Evolutionary conservation across 2,113 vertebrate genomes (phyloP).

Genomic region (Pseudonaja textilis): DNA sequence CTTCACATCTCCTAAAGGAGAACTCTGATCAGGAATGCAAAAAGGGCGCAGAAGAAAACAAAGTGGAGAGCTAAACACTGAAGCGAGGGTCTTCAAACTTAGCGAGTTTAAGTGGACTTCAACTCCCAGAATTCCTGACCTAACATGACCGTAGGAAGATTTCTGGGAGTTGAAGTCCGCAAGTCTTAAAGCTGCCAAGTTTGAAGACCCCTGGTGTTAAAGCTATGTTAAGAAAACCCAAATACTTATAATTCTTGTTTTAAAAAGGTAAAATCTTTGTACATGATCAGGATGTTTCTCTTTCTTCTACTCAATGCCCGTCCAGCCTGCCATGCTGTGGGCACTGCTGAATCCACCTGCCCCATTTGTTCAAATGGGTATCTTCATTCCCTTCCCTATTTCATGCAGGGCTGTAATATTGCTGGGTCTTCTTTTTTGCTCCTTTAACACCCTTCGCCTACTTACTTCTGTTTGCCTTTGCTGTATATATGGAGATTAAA

Average conservation of each 20-base stretch:
- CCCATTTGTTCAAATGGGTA: no score
- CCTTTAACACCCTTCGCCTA: background rate
- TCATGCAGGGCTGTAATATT: background rate
- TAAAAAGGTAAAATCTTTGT: background rate
- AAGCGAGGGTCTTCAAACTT: no score
- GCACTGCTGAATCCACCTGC: background rate
- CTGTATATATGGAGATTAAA: background rate
- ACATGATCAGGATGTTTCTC: background rate
- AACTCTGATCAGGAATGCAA: background rate
- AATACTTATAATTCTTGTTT: background rate
- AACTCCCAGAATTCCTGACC: no score
- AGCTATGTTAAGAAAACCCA: background rate
- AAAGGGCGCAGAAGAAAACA: background rate
- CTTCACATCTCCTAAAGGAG: background rate
- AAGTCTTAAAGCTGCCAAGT: no score
- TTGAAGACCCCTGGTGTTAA: background rate
- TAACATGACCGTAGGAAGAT: no score
- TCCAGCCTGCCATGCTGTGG: background rate
- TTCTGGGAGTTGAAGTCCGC: no score
- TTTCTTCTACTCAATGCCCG: background rate
- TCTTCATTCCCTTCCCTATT: background rate
- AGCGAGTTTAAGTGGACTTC: no score
- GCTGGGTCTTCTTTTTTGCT: background rate
- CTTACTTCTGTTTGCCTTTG: background rate
- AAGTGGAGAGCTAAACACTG: background rate